Base-by-base conservation (phyloP, 2,888 invertebrate genomes). In the Hyposoter didymator region DNA sequence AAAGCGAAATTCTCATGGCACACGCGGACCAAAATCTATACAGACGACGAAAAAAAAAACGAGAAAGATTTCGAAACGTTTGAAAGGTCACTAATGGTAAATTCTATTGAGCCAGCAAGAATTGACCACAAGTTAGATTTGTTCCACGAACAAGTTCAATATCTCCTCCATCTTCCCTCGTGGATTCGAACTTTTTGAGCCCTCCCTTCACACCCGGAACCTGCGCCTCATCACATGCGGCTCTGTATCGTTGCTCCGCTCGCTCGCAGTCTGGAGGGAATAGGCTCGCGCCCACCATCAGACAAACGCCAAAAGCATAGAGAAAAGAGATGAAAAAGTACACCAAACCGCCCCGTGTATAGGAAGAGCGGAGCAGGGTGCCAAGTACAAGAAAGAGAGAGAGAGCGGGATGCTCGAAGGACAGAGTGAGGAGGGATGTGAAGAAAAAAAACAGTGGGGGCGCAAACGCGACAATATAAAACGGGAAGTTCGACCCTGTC, bases 401-500 rank as follows among this genome's bases (percentile, higher is more conserved):
- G 75, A n/a, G 22, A 22, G 52, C 19, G 6, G 1, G n/a, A 55
- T 22, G 22, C 3, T 28, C 14, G 28, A 59, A 49, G 32, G 47
- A 47, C 28, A 28, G 45, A 70, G 70, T 49, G 62, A 49, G 76
- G 72, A 47, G 73, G 72, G 70, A 76, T 70, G 72, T 67, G 67
- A 55, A 43, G 28, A 78, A 75, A 78, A 85, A 78, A 82, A 80
- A 69, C 85, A 85, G 82, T 82, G 82, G 78, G 85, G 82, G 79
- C 82, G 85, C 85, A 82, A 82, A 69, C 64, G 85, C 47, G 70
- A 85, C 85, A 85, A 85, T 85, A 78, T 82, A 82, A 75, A 79
- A 75, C 70, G 82, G 28, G 78, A 64, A 55, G 67, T 78, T 69
- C 59, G 81, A 67, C 90, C 88, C 89, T 91, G 92, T 92, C 92